Percentiles rank a stretch among this genome's conserved stretches.
These are phyloP conservation scores for Pterocles burchelli DNA, from an alignment of 2,113 vertebrate genomes.

Conservation along the genomic window DNA sequence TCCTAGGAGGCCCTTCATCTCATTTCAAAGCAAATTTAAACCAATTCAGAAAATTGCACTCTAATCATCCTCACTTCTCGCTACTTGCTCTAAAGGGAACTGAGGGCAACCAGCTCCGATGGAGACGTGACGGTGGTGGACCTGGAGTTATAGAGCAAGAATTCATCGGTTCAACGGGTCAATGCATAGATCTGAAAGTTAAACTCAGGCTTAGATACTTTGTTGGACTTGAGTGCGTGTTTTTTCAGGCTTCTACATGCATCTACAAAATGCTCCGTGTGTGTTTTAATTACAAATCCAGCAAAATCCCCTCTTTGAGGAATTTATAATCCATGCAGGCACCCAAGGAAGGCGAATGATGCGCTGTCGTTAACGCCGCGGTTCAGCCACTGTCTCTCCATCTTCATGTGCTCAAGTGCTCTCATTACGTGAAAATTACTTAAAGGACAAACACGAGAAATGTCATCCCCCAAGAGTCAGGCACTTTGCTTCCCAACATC, in stretches of 20 bases:
- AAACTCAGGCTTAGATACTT: not conserved
- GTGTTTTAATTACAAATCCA: not conserved
- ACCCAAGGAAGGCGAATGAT: not conserved
- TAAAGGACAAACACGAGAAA: not conserved
- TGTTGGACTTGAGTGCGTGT: not conserved
- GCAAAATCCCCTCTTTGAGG: not conserved
- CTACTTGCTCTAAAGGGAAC: not conserved
- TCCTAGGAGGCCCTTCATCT: not conserved
- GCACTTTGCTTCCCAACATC: not conserved
- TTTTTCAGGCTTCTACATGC: accelerated
- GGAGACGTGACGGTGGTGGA: not conserved
- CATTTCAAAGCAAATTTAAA: not conserved
- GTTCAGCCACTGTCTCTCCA: not conserved
- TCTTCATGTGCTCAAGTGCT: not conserved
- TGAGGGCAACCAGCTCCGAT: not conserved
- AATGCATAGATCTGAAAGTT: accelerated
- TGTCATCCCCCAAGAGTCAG: not conserved
- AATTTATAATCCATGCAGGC: not conserved
- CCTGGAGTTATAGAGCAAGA: not conserved
- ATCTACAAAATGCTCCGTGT: not conserved
- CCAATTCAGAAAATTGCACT: not conserved
- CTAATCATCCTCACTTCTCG: not conserved
- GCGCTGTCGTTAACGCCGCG: not conserved
- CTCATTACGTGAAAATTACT: not conserved
- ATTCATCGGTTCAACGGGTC: not conserved